A percentile compares a stretch with the other conserved stretches of the same genome.
Conservation (phyloP, 2,797 vertebrate species). For the Cossypha niveicapilla region DNA sequence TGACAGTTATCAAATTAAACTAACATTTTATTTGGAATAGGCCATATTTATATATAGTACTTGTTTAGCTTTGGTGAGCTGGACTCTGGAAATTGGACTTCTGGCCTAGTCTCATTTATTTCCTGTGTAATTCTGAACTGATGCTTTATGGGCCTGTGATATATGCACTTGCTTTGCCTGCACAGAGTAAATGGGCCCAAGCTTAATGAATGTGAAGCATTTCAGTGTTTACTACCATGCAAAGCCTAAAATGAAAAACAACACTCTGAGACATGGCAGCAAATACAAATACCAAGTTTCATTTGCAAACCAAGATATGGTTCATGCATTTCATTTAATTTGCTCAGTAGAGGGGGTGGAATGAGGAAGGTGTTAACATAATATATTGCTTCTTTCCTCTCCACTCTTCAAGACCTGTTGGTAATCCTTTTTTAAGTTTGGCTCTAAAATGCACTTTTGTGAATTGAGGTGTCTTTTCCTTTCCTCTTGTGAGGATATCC, state of each 20-base stretch:
- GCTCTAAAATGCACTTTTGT: background rate
- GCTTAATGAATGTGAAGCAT: constrained; percentile 72
- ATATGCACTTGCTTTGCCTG: constrained; percentile 64
- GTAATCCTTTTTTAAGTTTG: constrained; percentile 9
- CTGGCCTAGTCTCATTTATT: constrained; percentile 71
- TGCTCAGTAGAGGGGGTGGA: background rate
- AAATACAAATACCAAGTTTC: constrained; percentile 70
- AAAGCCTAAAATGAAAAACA: constrained; percentile 70
- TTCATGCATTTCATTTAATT: constrained; percentile 68
- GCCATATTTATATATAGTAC: constrained; percentile 47
- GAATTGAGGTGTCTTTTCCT: background rate
- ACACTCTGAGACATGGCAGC: constrained; percentile 46
- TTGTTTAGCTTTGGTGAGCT: constrained; percentile 52
- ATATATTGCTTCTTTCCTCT: constrained; percentile 21
- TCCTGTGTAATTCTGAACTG: constrained; percentile 69
- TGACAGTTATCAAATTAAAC: constrained; percentile 58
- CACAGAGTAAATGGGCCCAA: constrained; percentile 68
- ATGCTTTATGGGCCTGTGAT: constrained; percentile 64
- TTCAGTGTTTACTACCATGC: constrained; percentile 69
- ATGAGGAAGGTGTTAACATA: constrained; percentile 42
- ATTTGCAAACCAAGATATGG: constrained; percentile 70
- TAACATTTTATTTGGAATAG: constrained; percentile 56
- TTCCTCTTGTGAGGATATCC: constrained; percentile 7
- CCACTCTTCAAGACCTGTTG: background rate
- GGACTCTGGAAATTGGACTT: constrained; percentile 62